Conservation (phyloP, 1,140 invertebrate genomes). For the Pollicipes pollicipes region DNA sequence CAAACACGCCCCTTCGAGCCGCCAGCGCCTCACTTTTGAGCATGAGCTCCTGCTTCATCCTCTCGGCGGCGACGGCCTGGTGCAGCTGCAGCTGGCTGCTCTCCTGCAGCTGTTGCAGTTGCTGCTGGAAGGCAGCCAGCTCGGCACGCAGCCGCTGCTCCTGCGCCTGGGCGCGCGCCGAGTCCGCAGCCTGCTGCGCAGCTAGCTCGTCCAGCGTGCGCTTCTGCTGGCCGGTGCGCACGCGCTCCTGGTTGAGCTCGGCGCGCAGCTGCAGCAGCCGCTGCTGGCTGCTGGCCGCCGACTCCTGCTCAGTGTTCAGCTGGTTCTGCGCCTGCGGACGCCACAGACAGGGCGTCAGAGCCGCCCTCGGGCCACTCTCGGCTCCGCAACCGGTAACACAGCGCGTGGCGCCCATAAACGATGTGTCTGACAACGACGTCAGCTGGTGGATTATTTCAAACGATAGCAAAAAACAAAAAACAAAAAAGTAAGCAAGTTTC, state of each 20-base stretch:
- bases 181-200: not conserved
- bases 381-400: too few relatives aligned
- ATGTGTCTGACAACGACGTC: too few relatives aligned
- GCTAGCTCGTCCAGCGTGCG: constrained; percentile 36
- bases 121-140: not conserved
- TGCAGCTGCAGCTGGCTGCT: not conserved
- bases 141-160: not conserved
- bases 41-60: too few relatives aligned
- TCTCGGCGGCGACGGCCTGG: not conserved
- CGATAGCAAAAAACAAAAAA: too few relatives aligned
- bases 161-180: not conserved
- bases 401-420: too few relatives aligned
- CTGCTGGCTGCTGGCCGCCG: constrained; percentile 28
- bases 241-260: constrained; percentile 45
- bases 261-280: constrained; percentile 35
- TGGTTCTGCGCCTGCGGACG: constrained; percentile 28
- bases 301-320: constrained; percentile 48
- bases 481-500: too few relatives aligned
- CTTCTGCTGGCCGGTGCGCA: constrained; percentile 33
- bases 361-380: too few relatives aligned
- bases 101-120: not conserved
- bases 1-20: too few relatives aligned
- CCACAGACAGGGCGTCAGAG: too few relatives aligned
- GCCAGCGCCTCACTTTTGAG: too few relatives aligned
- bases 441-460: too few relatives aligned